Conservation (phyloP, 2,797 vertebrate species). For the Eremophila alpestris region DNA sequence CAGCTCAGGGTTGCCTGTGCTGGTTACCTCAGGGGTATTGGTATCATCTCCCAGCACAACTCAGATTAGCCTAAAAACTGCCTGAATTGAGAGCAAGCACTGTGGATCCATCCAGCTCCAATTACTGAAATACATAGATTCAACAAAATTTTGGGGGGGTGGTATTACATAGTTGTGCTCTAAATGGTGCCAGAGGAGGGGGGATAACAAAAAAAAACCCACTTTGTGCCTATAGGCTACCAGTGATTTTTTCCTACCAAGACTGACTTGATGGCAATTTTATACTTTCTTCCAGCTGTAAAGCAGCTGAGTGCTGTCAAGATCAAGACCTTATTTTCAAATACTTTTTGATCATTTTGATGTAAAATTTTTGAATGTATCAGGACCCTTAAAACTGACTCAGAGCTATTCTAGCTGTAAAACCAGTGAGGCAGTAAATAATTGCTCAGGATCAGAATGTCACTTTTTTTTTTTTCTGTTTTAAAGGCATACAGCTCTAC, state of each 20-base stretch:
- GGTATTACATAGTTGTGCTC: not conserved
- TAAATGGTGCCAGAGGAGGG: not conserved
- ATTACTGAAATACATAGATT: not conserved
- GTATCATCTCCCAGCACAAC: not conserved
- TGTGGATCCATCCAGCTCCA: not conserved
- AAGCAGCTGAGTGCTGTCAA: not conserved
- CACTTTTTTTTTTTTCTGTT: not conserved
- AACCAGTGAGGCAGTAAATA: not conserved
- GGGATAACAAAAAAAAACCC: not conserved
- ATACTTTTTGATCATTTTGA: not conserved
- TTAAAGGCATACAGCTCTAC: not conserved
- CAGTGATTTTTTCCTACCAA: not conserved
- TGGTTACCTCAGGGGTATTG: not conserved
- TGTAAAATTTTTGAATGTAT: not conserved
- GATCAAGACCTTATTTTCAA: constrained; percentile 1
- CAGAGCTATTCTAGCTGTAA: not conserved
- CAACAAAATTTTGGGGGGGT: not conserved
- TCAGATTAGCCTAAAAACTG: not conserved
- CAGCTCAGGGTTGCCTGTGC: not conserved
- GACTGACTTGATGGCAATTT: not conserved
- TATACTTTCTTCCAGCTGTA: not conserved
- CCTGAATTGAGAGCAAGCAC: not conserved
- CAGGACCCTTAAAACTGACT: not conserved
- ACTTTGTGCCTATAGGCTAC: not conserved
- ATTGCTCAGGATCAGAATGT: not conserved